Base-by-base conservation (phyloP, 2,888 invertebrate genomes). In the Pandemis corylana region DNA sequence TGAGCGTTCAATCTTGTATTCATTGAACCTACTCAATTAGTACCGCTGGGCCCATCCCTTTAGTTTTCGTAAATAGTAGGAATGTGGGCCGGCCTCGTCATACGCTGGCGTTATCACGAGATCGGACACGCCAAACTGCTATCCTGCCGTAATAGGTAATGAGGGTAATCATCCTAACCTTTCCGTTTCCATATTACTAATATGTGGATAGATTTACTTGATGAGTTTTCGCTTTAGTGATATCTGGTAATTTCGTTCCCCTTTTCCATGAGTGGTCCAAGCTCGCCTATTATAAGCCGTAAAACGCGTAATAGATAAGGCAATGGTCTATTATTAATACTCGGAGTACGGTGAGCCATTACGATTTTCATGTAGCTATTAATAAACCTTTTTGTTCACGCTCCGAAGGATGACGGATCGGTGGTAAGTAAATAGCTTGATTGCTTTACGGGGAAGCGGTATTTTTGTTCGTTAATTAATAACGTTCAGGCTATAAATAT, bases 331-430 rank as follows among this genome's bases (percentile, higher is more conserved):
- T 66, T 70, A 66, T 66, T 70, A 70, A 66, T 65, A 53, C 51
- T 51, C 12, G 42, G 53, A 36, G 36, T 41, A 68, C 44, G 56
- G 68, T 36, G 61, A 68, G 44, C 46, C 61, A 74, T 70, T 70
- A 70, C 78, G 78, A 81, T 83, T 81, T 80, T 80, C 80, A 80
- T 82, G 80, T 81, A 79, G 81, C 81, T 80, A 85, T 87, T 85
- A 85, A 86, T 85, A 88, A 87, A 86, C 82, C 84, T 90, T 87
- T 91, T 87, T 93, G 88, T 93, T 89, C 86, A 89, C 87, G 92
- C 91, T 82, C 80, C 85, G 76, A 87, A 95, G 95, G 93, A 93
- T 86, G 94, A 95, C 83, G 95, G 94, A 90, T 94, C 94, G 81
- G 90, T 94, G 94, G 95, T 95, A 85, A 92, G 94, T 91, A 88